These are phyloP conservation scores for Hippocampus mohnikei DNA, from an alignment of 2,113 vertebrate genomes.

Conservation along the genomic window DNA sequence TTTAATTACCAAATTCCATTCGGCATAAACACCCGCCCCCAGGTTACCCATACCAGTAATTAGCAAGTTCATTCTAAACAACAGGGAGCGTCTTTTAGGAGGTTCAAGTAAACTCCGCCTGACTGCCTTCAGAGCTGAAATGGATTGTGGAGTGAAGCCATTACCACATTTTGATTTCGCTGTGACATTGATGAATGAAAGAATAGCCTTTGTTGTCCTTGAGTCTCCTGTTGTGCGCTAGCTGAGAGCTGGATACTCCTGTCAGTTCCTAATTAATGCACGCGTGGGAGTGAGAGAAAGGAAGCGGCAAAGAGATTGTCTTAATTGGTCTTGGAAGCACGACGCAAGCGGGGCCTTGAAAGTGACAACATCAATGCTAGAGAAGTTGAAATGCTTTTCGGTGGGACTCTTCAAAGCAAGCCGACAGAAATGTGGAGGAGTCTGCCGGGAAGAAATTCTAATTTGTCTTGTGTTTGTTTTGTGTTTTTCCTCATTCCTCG, in stretches of 20 bases:
- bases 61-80: constrained; percentile 46
- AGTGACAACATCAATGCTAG: constrained; percentile 13
- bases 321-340: constrained; percentile 58
- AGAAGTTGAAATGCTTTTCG: constrained; percentile 33
- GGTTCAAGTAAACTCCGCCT: constrained; percentile 30
- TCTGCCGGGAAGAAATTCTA: constrained; percentile 13
- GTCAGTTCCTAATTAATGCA: constrained; percentile 44
- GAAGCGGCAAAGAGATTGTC: constrained; percentile 25
- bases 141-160: constrained; percentile 17
- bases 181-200: constrained; percentile 52
- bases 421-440: constrained; percentile 19
- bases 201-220: constrained; percentile 25
- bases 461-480: constrained; percentile 6
- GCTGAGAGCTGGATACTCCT: constrained; percentile 26
- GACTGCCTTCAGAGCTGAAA: constrained; percentile 24
- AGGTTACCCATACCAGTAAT: constrained; percentile 51
- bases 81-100: constrained; percentile 18
- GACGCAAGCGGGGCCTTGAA: constrained; percentile 31
- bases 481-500: not conserved
- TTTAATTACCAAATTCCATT: constrained; percentile 63
- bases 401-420: constrained; percentile 25
- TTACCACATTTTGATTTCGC: constrained; percentile 30
- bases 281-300: constrained; percentile 13
- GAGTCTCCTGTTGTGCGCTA: constrained; percentile 26
- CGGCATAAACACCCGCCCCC: constrained; percentile 11